A percentile compares a stretch with the other conserved stretches of the same genome.
These are phyloP conservation scores for Chitala chitala DNA, from an alignment of 2,113 vertebrate species.

Conservation along the genomic window DNA sequence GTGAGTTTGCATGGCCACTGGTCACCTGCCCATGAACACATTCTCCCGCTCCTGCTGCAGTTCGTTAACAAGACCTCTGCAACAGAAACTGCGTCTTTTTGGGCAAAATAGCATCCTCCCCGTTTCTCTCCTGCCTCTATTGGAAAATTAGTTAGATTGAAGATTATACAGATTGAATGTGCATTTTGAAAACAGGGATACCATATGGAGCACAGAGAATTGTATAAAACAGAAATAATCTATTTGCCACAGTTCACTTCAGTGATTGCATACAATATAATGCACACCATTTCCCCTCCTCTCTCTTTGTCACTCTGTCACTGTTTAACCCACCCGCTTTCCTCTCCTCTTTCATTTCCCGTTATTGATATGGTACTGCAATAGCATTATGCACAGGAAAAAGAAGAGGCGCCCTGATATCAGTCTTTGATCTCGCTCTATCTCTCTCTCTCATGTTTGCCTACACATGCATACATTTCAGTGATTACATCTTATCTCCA, in stretches of 20 bases:
- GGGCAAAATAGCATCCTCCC: conserved; percentile 1
- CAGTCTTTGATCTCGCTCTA: conserved; percentile 6
- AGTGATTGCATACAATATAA: conserved; percentile 6
- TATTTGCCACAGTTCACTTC: not conserved
- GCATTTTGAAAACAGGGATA: not conserved
- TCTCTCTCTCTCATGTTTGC: not conserved
- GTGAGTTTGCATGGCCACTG: no score
- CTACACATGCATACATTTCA: not conserved
- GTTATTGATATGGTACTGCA: conserved; percentile 22
- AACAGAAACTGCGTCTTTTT: no score
- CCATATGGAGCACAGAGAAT: not conserved
- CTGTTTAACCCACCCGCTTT: not conserved
- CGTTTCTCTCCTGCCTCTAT: not conserved
- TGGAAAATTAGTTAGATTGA: not conserved
- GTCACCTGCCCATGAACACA: no score
- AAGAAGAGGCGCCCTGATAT: not conserved
- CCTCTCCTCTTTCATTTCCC: conserved; percentile 17
- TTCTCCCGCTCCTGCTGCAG: no score
- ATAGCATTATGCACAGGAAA: conserved; percentile 16
- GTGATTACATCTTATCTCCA: conserved; percentile 2
- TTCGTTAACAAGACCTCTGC: no score
- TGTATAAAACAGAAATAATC: conserved; percentile 8
- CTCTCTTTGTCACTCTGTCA: not conserved
- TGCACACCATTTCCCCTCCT: not conserved
- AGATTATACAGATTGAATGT: conserved; percentile 4